phyloP scores from a whole-genome alignment of 2,888 invertebrate genomes.

The Scelioninae gen. 1 region DNA sequence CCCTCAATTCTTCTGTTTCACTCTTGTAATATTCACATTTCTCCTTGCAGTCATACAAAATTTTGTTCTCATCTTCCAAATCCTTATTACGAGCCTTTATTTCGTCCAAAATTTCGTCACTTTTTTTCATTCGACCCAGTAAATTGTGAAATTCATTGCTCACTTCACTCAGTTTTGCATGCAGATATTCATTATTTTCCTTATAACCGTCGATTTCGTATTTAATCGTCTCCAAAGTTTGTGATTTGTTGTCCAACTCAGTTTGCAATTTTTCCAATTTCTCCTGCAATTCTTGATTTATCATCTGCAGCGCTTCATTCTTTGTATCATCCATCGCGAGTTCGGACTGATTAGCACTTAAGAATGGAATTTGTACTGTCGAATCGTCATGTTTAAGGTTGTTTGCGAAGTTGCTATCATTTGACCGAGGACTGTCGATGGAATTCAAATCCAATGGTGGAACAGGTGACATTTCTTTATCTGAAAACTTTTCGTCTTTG shows the following conservation, averaged over 20 bases:
- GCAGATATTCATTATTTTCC: slow-evolving; percentile 82
- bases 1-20: slow-evolving; percentile 86
- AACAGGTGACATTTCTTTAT: slow-evolving; percentile 71
- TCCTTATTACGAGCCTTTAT: slow-evolving; percentile 46
- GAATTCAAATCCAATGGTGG: slow-evolving; percentile 79
- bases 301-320: not conserved
- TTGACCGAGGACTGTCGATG: slow-evolving; percentile 69
- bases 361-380: slow-evolving; percentile 10
- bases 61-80: slow-evolving; percentile 76
- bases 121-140: slow-evolving; percentile 45
- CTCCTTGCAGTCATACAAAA: slow-evolving; percentile 82
- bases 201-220: slow-evolving; percentile 85
- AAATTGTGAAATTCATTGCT: slow-evolving; percentile 81
- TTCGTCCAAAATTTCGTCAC: slow-evolving; percentile 47
- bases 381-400: slow-evolving; percentile 28
- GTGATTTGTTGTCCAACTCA: slow-evolving; percentile 84
- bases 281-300: slow-evolving; percentile 73
- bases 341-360: slow-evolving; percentile 16
- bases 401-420: slow-evolving; percentile 24
- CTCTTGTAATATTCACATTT: slow-evolving; percentile 85
- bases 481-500: not conserved
- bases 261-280: slow-evolving; percentile 87
- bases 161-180: slow-evolving; percentile 85
- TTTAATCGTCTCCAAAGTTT: slow-evolving; percentile 85
- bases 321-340: not conserved